Evolutionary conservation across 1,140 invertebrate species (phyloP).

Genomic region (Drosophila eugracilis): DNA sequence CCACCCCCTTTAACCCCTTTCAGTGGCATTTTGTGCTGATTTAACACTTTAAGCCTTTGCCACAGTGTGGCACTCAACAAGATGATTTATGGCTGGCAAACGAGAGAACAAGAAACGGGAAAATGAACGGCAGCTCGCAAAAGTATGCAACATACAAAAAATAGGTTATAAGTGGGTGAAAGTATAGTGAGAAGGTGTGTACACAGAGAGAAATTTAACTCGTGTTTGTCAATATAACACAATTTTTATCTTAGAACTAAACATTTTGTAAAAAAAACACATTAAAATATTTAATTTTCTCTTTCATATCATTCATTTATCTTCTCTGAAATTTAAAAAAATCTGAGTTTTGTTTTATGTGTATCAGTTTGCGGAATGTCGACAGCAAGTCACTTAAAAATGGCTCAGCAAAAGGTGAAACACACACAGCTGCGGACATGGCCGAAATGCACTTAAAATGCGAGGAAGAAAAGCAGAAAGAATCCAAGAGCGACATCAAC

Average conservation of each 20-base stretch:
- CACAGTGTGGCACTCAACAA: conserved; percentile 45
- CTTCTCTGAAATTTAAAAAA: too few species aligned
- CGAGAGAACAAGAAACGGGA: conserved; percentile 32
- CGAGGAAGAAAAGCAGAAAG: conserved; percentile 40
- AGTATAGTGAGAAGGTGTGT: not conserved
- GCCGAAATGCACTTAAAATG: conserved; percentile 77
- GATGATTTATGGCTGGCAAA: conserved; percentile 72
- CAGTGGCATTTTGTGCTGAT: conserved; percentile 62
- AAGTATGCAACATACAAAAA: conserved; percentile 73
- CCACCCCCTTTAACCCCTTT: conserved; percentile 10
- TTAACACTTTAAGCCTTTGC: conserved; percentile 72
- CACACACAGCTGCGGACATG: conserved; percentile 38
- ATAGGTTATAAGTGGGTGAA: conserved; percentile 20
- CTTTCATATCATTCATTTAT: too few species aligned
- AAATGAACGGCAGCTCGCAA: conserved; percentile 36
- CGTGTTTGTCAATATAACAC: not conserved
- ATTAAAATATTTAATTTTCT: not conserved
- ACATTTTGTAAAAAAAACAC: not conserved
- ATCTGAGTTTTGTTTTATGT: too few species aligned
- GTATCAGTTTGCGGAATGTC: conserved; percentile 53
- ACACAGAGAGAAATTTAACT: not conserved
- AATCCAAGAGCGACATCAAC: conserved; percentile 16
- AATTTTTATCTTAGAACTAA: too few species aligned
- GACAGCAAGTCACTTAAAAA: conserved; percentile 80
- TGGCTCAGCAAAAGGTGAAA: conserved; percentile 59